A percentile compares a stretch with the other conserved stretches of the same genome.
Evolutionary conservation across 37 sponge, comb jelly and placozoan species (phyloP).

Genomic region (Ianthella basta): DNA sequence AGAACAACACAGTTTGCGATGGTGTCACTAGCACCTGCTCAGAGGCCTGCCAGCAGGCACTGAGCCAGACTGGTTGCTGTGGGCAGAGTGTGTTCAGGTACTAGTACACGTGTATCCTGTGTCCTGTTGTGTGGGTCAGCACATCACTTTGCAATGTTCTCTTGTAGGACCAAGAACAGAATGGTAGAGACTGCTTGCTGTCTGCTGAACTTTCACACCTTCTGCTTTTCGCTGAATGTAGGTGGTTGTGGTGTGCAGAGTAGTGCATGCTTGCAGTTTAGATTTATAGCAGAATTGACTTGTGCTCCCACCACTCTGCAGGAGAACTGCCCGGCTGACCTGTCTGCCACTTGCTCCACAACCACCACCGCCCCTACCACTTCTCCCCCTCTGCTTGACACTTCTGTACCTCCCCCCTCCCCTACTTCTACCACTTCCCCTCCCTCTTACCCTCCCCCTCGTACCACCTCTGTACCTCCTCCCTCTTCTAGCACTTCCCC

Average conservation of each 20-base stretch:
- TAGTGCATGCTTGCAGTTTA: no score
- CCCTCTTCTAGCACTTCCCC: not conserved
- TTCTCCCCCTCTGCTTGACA: not conserved
- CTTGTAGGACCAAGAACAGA: not conserved
- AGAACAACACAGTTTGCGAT: slow-evolving; percentile 1
- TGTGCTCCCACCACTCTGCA: no score
- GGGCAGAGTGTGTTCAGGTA: slow-evolving; percentile 16
- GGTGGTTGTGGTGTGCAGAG: no score
- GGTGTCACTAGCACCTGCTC: not conserved
- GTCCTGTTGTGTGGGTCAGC: not conserved
- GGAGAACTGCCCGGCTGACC: slow-evolving; percentile 4
- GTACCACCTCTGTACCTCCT: not conserved
- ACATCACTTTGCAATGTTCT: not conserved
- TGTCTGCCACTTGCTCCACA: not conserved
- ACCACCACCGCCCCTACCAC: not conserved
- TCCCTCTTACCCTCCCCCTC: not conserved
- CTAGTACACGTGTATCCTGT: not conserved
- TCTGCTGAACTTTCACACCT: not conserved
- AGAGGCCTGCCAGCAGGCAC: not conserved
- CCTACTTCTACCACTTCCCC: not conserved
- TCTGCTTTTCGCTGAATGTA: not conserved
- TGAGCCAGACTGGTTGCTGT: not conserved
- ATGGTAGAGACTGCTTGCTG: not conserved
- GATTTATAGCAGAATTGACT: no score
- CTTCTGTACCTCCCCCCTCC: not conserved